Base-by-base conservation (phyloP, 2,888 invertebrate genomes). In the Acanthosoma haemorrhoidale region DNA sequence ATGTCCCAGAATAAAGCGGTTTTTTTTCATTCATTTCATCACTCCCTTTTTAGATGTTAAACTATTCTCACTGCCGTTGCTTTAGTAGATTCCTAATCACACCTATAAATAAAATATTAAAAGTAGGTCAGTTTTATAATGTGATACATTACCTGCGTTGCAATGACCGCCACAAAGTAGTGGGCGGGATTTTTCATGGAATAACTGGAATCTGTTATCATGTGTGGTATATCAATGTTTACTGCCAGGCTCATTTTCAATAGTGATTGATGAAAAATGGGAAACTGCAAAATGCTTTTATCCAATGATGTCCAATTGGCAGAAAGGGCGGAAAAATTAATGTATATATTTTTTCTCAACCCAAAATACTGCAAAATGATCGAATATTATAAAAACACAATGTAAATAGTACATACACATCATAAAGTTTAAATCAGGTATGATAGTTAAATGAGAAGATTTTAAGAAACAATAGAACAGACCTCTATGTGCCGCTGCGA, bases 281-380 rank as follows among this genome's bases (percentile, higher is more conserved):
- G 69, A 64, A 72, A 25, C 13, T 72, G 38, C 5, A 72, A 69
- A 32, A 72, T 21, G n/a, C 69, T 69, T 25, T 32, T 51, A 57
- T 72, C 71, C 32, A 72, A 59, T 15, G 66, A 58, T n/a, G 43
- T 81, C 93, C 94, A 94, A 77, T 94, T 92, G 0, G 91, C 89
- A 1, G 93, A 92, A 92, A 96, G 91, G 34, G 94, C 94, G 67
- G 94, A 91, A 82, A 93, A 96, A 43, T 94, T 87, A 81, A 90
- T 94, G 86, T 93, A 94, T 1, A 94, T 82, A 1, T 93, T 91
- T 1, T 88, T 84, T 68, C 83, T 83, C 0, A 83, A 81, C 0
- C 87, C 88, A 0, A 85, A 83, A 78, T 68, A 18, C 68, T 68
- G 43, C 18, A 59, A n/a, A n/a, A n/a, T n/a, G n/a, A n/a, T n/a